A percentile compares a stretch with the other conserved stretches of the same genome.
These are phyloP conservation scores for Drosophila murphyi DNA, from an alignment of 1,140 invertebrate species.

Conservation along the genomic window DNA sequence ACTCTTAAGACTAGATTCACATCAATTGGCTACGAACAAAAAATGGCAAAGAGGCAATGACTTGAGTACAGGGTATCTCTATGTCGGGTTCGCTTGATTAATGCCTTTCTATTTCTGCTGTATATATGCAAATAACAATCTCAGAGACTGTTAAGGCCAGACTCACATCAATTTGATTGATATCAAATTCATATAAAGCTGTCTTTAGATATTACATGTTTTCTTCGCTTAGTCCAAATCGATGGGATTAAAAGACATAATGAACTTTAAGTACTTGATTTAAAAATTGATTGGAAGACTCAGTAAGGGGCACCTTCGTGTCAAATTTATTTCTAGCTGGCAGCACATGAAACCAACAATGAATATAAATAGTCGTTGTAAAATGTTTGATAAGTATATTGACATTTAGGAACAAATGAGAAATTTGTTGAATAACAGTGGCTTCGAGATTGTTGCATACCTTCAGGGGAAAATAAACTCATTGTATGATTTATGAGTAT, in stretches of 20 bases:
- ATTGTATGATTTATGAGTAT: constrained; percentile 66
- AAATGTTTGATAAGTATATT: constrained; percentile 55
- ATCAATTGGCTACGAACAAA: too few relatives aligned
- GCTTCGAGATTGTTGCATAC: constrained; percentile 39
- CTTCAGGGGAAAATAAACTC: neutral
- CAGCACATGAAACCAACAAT: constrained; percentile 37
- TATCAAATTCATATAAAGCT: neutral
- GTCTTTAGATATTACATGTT: neutral
- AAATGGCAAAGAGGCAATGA: too few relatives aligned
- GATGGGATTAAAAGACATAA: neutral
- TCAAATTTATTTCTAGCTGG: constrained; percentile 2
- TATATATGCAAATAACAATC: too few relatives aligned
- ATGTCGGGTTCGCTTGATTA: too few relatives aligned
- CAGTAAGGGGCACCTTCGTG: neutral
- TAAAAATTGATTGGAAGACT: neutral
- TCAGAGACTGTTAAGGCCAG: neutral
- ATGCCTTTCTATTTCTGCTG: too few relatives aligned
- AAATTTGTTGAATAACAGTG: constrained; percentile 41
- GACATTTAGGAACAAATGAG: constrained; percentile 42
- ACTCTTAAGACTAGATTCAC: too few relatives aligned
- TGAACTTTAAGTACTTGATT: neutral
- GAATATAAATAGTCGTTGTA: constrained; percentile 14
- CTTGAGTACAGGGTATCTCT: too few relatives aligned
- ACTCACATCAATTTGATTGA: neutral
- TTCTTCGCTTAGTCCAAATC: neutral